Conservation (phyloP, 1,140 invertebrate species). For the Cydia amplana region DNA sequence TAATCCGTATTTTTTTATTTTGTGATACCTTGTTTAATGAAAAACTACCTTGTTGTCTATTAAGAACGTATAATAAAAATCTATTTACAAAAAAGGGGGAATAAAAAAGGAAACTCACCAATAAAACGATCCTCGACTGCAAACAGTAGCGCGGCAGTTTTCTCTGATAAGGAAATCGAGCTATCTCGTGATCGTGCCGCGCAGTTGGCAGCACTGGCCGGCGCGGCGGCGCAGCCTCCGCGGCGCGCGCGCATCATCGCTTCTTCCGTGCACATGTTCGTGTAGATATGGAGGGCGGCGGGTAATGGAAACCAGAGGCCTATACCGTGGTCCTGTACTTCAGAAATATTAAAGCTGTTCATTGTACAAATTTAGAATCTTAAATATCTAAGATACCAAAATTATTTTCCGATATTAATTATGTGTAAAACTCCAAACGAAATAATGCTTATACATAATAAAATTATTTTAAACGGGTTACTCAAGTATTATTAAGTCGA, state of each 20-base stretch:
- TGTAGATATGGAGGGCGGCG: neutral
- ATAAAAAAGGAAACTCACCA: neutral
- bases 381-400: too few species aligned
- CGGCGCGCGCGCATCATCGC: constrained; percentile 31
- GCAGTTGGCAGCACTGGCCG: constrained; percentile 63
- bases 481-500: too few species aligned
- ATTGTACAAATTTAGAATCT: too few species aligned
- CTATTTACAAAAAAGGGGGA: neutral
- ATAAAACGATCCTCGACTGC: neutral
- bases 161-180: constrained; percentile 69
- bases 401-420: too few species aligned
- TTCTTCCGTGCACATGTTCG: neutral
- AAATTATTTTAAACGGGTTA: too few species aligned
- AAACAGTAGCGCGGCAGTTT: constrained; percentile 46
- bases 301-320: neutral
- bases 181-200: constrained; percentile 68
- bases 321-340: neutral
- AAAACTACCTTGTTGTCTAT: neutral
- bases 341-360: too few species aligned
- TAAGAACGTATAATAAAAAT: neutral
- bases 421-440: too few species aligned
- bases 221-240: constrained; percentile 56
- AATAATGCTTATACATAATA: too few species aligned
- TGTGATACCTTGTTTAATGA: too few species aligned
- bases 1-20: too few species aligned